phyloP scores from a whole-genome alignment of 2,113 vertebrate genomes.

The Rynchops niger region DNA sequence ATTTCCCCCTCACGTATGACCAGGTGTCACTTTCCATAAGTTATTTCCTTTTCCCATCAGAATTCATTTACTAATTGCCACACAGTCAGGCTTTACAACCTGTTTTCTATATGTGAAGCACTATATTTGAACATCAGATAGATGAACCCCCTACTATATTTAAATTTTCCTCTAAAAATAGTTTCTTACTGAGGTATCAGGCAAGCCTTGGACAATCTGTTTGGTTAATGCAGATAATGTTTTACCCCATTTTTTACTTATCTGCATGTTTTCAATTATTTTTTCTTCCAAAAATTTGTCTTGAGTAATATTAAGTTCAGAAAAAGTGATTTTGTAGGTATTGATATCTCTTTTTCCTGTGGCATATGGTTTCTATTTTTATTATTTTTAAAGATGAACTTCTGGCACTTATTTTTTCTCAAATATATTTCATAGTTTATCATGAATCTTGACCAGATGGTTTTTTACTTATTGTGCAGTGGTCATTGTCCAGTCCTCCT shows the following conservation, averaged over 20 bases:
- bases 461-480: neutral
- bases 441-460: neutral
- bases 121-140: neutral
- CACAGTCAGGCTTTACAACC: neutral
- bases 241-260: neutral
- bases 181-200: neutral
- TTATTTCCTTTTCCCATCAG: neutral
- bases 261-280: neutral
- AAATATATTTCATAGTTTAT: neutral
- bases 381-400: neutral
- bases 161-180: neutral
- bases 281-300: neutral
- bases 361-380: neutral
- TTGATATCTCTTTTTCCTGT: neutral
- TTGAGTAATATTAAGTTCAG: neutral
- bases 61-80: neutral
- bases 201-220: neutral
- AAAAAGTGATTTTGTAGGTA: neutral
- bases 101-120: neutral
- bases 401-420: neutral
- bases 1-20: neutral
- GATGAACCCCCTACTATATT: neutral
- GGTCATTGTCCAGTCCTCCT: neutral
- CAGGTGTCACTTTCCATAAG: constrained; percentile 11
- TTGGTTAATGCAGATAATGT: neutral